Percentiles rank a stretch among this genome's conserved stretches.
phyloP scores from a whole-genome alignment of 1,140 invertebrate species.

The Telenomus remus region DNA sequence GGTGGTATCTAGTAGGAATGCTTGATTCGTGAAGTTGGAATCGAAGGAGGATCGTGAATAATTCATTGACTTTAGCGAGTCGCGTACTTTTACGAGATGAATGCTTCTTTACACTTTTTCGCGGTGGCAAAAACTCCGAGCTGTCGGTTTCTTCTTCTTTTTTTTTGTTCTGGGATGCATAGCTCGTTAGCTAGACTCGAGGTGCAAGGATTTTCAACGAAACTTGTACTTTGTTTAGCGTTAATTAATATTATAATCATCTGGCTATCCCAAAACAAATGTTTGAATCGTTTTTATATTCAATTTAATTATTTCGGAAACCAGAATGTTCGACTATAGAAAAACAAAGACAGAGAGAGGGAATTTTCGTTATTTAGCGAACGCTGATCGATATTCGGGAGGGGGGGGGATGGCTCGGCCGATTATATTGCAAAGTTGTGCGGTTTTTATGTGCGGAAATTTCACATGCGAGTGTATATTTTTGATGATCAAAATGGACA shows the following conservation, averaged over 20 bases:
- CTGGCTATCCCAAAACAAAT: too few species aligned
- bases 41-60: conserved; percentile 63
- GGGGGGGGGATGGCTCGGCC: too few species aligned
- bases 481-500: conserved; percentile 12
- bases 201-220: conserved; percentile 41
- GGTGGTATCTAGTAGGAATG: conserved; percentile 20
- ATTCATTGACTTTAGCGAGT: conserved; percentile 63
- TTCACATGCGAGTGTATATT: neutral
- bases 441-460: neutral
- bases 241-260: too few species aligned
- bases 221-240: conserved; percentile 1
- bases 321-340: too few species aligned
- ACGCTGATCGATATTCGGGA: too few species aligned
- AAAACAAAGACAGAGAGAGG: too few species aligned
- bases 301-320: too few species aligned
- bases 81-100: conserved; percentile 46
- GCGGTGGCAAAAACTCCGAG: conserved; percentile 30
- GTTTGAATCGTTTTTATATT: too few species aligned
- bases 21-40: conserved; percentile 21
- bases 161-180: conserved; percentile 64
- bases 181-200: conserved; percentile 64
- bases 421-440: neutral
- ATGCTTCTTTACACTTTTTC: conserved; percentile 50
- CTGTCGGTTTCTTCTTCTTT: conserved; percentile 30
- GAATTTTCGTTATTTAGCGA: too few species aligned